These are phyloP conservation scores for Pongo abelii DNA, from an alignment of 2,113 vertebrate species.

Conservation along the genomic window DNA sequence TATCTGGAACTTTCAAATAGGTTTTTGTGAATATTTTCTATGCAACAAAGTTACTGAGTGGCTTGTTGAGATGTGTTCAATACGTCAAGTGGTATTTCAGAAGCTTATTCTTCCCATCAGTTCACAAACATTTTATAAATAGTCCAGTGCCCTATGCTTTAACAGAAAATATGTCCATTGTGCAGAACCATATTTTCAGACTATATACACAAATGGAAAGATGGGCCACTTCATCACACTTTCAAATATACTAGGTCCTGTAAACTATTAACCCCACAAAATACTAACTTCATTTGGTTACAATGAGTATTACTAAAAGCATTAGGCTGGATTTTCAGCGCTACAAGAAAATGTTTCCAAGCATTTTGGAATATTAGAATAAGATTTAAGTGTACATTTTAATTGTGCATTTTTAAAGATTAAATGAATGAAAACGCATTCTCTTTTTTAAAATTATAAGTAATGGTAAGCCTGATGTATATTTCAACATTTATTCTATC, in stretches of 20 bases:
- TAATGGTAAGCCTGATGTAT: background rate
- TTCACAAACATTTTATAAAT: conserved; percentile 93
- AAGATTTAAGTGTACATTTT: background rate
- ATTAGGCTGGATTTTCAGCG: background rate
- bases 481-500: conserved; percentile 36
- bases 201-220: conserved; percentile 91
- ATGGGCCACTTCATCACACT: conserved; percentile 89
- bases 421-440: conserved; percentile 57
- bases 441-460: conserved; percentile 5
- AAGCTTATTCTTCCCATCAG: conserved; percentile 89
- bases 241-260: conserved; percentile 89
- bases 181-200: conserved; percentile 91
- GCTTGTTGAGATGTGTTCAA: conserved; percentile 86
- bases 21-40: conserved; percentile 86
- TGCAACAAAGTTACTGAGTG: conserved; percentile 85
- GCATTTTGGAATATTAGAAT: background rate
- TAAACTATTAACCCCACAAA: conserved; percentile 23
- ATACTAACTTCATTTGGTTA: conserved; percentile 45
- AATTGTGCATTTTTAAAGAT: background rate
- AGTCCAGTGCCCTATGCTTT: conserved; percentile 91
- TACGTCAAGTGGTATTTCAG: conserved; percentile 91
- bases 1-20: conserved; percentile 86
- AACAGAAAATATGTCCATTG: conserved; percentile 92
- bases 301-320: conserved; percentile 19
- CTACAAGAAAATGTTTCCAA: background rate